These are phyloP conservation scores for Ariolimax columbianus DNA, from an alignment of 2,888 invertebrate genomes.

Conservation along the genomic window DNA sequence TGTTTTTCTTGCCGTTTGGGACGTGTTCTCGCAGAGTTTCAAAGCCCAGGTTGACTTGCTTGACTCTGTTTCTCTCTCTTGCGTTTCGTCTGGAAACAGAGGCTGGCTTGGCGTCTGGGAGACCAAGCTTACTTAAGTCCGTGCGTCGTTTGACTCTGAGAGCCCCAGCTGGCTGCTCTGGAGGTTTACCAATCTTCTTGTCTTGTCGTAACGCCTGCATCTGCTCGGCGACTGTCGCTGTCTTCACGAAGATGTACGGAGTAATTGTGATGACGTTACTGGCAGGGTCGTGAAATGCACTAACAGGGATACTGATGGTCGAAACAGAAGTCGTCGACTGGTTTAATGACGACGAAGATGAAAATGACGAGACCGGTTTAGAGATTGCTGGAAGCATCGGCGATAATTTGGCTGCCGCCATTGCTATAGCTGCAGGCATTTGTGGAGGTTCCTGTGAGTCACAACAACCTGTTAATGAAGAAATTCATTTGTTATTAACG, in stretches of 20 bases:
- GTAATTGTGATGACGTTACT: conserved; percentile 63
- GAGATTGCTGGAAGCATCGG: conserved; percentile 31
- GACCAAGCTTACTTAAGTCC: conserved; percentile 70
- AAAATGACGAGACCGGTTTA: background rate
- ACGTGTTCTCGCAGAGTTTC: conserved; percentile 75
- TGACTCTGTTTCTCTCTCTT: conserved; percentile 94
- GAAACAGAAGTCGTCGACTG: conserved; percentile 29
- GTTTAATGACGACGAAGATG: conserved; percentile 20
- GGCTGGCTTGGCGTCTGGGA: conserved; percentile 82
- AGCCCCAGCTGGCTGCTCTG: conserved; percentile 58
- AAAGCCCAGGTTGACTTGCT: conserved; percentile 82
- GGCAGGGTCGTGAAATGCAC: conserved; percentile 56
- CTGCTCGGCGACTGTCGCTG: conserved; percentile 72
- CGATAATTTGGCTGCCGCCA: conserved; percentile 26
- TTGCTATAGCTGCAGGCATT: conserved; percentile 39
- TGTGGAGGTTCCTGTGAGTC: background rate
- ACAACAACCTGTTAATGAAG: conserved; percentile 33
- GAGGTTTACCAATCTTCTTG: conserved; percentile 41
- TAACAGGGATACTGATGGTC: conserved; percentile 55
- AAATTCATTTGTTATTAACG: background rate
- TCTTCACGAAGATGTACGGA: conserved; percentile 67
- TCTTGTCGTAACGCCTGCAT: conserved; percentile 65
- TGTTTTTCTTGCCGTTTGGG: conserved; percentile 72
- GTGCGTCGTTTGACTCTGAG: conserved; percentile 74
- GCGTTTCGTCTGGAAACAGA: conserved; percentile 93